A percentile compares a stretch with the other conserved stretches of the same genome.
Conservation (phyloP, 2,113 vertebrate genomes). For the Acinonyx jubatus region DNA sequence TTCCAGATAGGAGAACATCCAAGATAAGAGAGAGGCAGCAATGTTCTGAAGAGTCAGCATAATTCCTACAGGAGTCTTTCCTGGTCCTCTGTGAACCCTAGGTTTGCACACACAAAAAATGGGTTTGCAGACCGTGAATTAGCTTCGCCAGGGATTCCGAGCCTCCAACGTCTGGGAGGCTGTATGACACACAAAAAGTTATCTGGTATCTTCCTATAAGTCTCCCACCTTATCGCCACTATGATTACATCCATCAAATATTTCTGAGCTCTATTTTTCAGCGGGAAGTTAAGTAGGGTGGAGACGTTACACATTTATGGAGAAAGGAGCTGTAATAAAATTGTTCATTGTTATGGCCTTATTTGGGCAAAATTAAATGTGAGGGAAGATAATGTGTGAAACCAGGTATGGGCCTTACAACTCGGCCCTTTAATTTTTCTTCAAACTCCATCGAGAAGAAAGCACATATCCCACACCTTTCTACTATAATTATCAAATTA, state of each 20-base stretch:
- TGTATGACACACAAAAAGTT: slow-evolving; percentile 46
- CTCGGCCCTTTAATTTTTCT: neutral
- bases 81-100: slow-evolving; percentile 28
- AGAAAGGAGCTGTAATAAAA: neutral
- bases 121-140: neutral
- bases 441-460: neutral
- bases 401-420: neutral
- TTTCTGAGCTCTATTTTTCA: neutral
- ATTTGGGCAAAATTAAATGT: slow-evolving; percentile 36
- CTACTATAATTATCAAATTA: neutral
- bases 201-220: slow-evolving; percentile 26
- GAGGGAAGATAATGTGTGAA: neutral
- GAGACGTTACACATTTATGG: neutral
- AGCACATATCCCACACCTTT: neutral
- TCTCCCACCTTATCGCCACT: neutral
- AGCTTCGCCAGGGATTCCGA: neutral
- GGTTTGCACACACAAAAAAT: slow-evolving; percentile 51
- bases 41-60: slow-evolving; percentile 53
- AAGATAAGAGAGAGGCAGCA: slow-evolving; percentile 61
- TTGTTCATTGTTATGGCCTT: neutral
- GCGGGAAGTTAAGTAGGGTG: neutral
- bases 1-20: neutral
- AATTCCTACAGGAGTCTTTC: slow-evolving; percentile 63
- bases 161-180: neutral
- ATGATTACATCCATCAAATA: slow-evolving; percentile 5